Base-by-base conservation (phyloP, 2,797 vertebrate genomes). In the Botia almorhae region DNA sequence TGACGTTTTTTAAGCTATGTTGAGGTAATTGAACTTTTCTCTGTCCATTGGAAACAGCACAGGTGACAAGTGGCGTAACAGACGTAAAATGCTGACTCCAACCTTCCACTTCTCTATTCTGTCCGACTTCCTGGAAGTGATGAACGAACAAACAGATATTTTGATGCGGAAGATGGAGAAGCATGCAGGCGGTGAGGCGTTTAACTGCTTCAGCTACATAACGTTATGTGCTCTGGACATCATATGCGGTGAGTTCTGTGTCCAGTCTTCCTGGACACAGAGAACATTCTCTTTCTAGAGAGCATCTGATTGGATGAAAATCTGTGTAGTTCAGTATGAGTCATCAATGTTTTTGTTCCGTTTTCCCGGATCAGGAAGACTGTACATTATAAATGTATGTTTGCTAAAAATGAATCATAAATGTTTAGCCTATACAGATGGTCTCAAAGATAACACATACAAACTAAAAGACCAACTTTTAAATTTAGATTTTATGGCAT, bases 11-110 rank as follows among this genome's bases (percentile, higher is more conserved):
- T 4, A 64, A 43, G 36, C 36, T 63, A 65, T 43, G 7, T 21
- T 65, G 17, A 21, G 7, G 39, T 33, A 23, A 8, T 26, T 8
- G 7, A 60, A 74, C 17, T 73, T 76, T 80, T 81, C 39, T 65
- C 69, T 11, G 50, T 60, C 46, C 26, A 64, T 39, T 36, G n/a
- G 1, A 55, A 73, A 36, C 75, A 96, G 96, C 81, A 94, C 94
- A 12, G 96, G 95, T 80, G 85, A 89, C 2, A 96, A 96, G 80
- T 96, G 96, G 96, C 90, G 92, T 1, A 86, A 86, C 0, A 89
- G 95, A 70, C 93, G 96, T 78, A 96, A 95, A 89, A 93, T 96
- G 94, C 87, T 96, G 87, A 96, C 95, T 23, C 95, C 96, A 4
- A 92, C 94, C 0, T 96, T 96, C 88, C 95, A 96, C 82, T 96